These are phyloP conservation scores for Ips typographus DNA, from an alignment of 1,140 invertebrate genomes.

Conservation along the genomic window DNA sequence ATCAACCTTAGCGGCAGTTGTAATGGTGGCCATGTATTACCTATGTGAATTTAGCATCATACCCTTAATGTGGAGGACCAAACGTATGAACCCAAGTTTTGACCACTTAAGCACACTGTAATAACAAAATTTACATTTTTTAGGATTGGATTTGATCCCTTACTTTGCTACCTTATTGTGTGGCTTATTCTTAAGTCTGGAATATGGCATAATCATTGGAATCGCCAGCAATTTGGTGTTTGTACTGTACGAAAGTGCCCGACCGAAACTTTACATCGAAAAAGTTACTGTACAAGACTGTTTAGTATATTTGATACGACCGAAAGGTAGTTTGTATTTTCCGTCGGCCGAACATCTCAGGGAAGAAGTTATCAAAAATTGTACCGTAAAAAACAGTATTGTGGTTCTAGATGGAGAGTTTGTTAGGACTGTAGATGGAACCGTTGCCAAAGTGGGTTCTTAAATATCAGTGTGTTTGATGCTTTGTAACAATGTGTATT, in stretches of 20 bases:
- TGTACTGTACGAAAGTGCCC: slow-evolving; percentile 66
- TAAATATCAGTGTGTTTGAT: background rate
- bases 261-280: slow-evolving; percentile 58
- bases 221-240: slow-evolving; percentile 66
- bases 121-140: slow-evolving; percentile 28
- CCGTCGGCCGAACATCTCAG: slow-evolving; percentile 67
- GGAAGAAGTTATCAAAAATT: slow-evolving; percentile 54
- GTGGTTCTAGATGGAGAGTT: slow-evolving; percentile 65
- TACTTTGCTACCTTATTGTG: slow-evolving; percentile 63
- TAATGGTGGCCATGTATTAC: slow-evolving; percentile 77
- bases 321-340: slow-evolving; percentile 65
- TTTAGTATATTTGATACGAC: slow-evolving; percentile 57
- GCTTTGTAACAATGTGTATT: background rate
- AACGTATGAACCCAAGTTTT: slow-evolving; percentile 62
- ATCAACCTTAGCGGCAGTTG: slow-evolving; percentile 70
- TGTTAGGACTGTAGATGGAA: slow-evolving; percentile 61
- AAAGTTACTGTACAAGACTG: slow-evolving; percentile 39
- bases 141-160: slow-evolving; percentile 69
- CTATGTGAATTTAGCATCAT: slow-evolving; percentile 78
- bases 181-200: slow-evolving; percentile 63
- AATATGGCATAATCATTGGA: slow-evolving; percentile 74
- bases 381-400: slow-evolving; percentile 38
- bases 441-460: slow-evolving; percentile 50
- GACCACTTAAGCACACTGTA: background rate
- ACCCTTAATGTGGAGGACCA: slow-evolving; percentile 76